Evolutionary conservation across 1,140 invertebrate species (phyloP).

Genomic region (Drosophila obscura): DNA sequence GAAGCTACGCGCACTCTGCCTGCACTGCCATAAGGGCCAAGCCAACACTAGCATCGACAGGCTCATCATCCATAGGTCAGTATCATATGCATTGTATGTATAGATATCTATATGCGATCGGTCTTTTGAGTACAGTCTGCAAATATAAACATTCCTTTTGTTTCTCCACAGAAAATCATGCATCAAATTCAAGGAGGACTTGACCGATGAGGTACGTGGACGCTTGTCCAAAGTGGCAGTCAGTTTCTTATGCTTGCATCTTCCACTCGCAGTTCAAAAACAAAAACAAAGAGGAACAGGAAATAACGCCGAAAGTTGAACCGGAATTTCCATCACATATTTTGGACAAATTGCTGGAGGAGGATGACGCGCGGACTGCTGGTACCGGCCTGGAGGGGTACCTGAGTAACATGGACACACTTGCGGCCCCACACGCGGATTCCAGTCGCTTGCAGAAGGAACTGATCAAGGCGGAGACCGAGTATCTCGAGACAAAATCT

Average conservation of each 20-base stretch:
- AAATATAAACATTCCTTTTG: background rate
- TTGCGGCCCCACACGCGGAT: constrained; percentile 15
- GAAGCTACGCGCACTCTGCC: constrained; percentile 37
- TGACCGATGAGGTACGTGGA: constrained; percentile 26
- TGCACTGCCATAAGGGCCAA: constrained; percentile 39
- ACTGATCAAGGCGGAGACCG: constrained; percentile 43
- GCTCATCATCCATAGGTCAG: constrained; percentile 44
- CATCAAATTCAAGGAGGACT: constrained; percentile 14
- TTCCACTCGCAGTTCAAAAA: background rate
- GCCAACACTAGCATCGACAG: constrained; percentile 47
- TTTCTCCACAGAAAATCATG: constrained; percentile 31
- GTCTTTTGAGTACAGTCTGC: background rate
- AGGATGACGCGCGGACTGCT: constrained; percentile 20
- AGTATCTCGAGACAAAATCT: constrained; percentile 45
- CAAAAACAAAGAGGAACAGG: background rate
- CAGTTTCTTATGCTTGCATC: too few relatives aligned
- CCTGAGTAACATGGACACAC: constrained; percentile 31
- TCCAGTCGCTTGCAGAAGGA: constrained; percentile 44
- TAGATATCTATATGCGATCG: too few relatives aligned
- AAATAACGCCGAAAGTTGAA: background rate
- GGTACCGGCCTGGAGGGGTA: constrained; percentile 21
- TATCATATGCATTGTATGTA: background rate
- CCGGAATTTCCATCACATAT: background rate
- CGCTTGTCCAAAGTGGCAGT: too few relatives aligned
- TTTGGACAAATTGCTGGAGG: constrained; percentile 34